phyloP scores from a whole-genome alignment of 35 echinoderm and acorn worm species.

The Apostichopus californicus region DNA sequence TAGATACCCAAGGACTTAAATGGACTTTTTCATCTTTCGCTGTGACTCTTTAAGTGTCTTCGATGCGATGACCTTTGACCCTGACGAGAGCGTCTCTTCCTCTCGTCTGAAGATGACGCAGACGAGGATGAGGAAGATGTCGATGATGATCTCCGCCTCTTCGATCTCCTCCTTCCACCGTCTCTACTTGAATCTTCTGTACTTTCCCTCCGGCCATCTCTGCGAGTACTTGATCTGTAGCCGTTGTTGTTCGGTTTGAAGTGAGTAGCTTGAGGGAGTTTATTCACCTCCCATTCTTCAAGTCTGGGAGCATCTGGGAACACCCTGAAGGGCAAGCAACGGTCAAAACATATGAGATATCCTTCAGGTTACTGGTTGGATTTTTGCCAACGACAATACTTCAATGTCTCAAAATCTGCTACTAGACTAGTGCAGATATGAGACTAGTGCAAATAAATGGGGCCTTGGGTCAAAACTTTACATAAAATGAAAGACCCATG shows the following conservation, averaged over 20 bases:
- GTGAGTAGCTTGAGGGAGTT: conserved; percentile 48
- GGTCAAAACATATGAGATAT: background rate
- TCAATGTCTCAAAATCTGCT: too few relatives aligned
- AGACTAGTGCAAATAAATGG: too few relatives aligned
- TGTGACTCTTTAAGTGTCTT: conserved; percentile 7
- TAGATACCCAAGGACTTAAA: too few relatives aligned
- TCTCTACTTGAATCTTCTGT: conserved; percentile 9
- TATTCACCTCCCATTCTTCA: conserved; percentile 22
- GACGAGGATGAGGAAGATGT: conserved; percentile 14
- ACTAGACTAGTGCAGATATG: too few relatives aligned
- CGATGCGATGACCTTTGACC: background rate
- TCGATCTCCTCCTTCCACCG: background rate
- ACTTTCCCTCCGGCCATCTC: conserved; percentile 4
- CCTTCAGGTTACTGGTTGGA: background rate
- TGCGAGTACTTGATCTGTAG: conserved; percentile 20
- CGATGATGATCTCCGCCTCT: background rate
- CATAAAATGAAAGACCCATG: too few relatives aligned
- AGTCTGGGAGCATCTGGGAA: conserved; percentile 52
- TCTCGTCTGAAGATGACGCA: background rate
- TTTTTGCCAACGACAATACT: background rate
- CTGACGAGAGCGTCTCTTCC: background rate
- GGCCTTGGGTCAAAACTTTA: too few relatives aligned
- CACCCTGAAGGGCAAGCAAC: background rate
- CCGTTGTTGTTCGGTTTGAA: conserved; percentile 35
- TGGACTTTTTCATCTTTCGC: background rate